Evolutionary conservation across 2,888 invertebrate species (phyloP).

Genomic region (Isoperla grammatica): DNA sequence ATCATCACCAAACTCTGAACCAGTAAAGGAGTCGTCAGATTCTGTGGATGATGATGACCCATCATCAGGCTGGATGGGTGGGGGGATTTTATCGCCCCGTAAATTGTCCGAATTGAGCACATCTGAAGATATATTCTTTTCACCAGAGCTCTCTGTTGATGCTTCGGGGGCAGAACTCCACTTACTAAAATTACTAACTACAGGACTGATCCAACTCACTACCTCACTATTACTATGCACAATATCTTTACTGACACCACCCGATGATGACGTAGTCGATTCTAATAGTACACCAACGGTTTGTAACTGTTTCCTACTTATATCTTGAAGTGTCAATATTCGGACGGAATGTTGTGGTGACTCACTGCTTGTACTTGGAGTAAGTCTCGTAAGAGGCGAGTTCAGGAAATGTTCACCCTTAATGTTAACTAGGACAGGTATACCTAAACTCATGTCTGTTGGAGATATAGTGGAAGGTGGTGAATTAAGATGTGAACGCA

Average conservation of each 20-base stretch:
- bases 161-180: slow-evolving; percentile 1
- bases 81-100: too few species aligned
- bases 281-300: slow-evolving; percentile 64
- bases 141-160: too few species aligned
- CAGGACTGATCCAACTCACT: slow-evolving; percentile 77
- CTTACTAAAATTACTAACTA: slow-evolving; percentile 46
- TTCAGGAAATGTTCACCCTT: slow-evolving; percentile 63
- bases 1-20: slow-evolving; percentile 96
- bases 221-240: slow-evolving; percentile 86
- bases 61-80: slow-evolving; percentile 43
- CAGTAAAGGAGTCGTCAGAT: slow-evolving; percentile 91
- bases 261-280: slow-evolving; percentile 79
- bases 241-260: slow-evolving; percentile 82
- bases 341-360: slow-evolving; percentile 72
- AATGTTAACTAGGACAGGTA: slow-evolving; percentile 18
- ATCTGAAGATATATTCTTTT: too few species aligned
- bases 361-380: slow-evolving; percentile 90
- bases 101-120: too few species aligned
- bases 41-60: slow-evolving; percentile 85
- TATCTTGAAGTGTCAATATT: slow-evolving; percentile 87
- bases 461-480: slow-evolving; percentile 38
- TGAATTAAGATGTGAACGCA: slow-evolving; percentile 36
- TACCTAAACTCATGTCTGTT: slow-evolving; percentile 32
- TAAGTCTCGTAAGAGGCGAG: slow-evolving; percentile 81
- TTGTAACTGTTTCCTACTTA: slow-evolving; percentile 87